These are phyloP conservation scores for Ctenochaetus hawaiiensis DNA, from an alignment of 2,797 vertebrate species.

Conservation along the genomic window DNA sequence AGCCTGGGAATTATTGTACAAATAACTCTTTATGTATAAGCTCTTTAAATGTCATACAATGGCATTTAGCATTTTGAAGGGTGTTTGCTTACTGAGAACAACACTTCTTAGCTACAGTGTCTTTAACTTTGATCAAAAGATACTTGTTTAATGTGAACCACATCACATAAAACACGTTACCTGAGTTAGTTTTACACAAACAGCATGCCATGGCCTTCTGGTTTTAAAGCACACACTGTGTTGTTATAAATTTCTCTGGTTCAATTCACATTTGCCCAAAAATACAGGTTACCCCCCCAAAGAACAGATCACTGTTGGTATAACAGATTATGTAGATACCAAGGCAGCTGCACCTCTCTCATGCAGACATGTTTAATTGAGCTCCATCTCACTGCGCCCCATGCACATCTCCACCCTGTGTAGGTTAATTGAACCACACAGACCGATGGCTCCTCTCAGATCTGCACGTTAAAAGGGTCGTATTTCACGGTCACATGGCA, in stretches of 20 bases:
- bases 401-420: slow-evolving; percentile 43
- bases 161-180: no score
- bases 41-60: slow-evolving; percentile 1
- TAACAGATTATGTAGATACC: slow-evolving; percentile 42
- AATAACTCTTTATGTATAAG: slow-evolving; percentile 1
- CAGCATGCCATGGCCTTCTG: no score
- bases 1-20: neutral
- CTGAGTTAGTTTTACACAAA: no score
- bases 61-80: slow-evolving; percentile 1
- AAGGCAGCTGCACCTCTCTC: slow-evolving; percentile 21
- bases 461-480: slow-evolving; percentile 41
- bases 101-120: neutral
- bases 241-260: no score
- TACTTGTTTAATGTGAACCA: no score
- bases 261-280: no score
- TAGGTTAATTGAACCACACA: slow-evolving; percentile 71
- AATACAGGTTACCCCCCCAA: neutral
- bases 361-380: slow-evolving; percentile 67
- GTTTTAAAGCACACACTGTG: no score
- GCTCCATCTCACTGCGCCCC: slow-evolving; percentile 50
- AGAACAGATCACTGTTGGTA: slow-evolving; percentile 29
- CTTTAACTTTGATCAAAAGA: neutral
- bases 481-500: slow-evolving; percentile 63
- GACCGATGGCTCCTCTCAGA: slow-evolving; percentile 45
- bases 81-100: neutral